Evolutionary conservation across 2,888 invertebrate genomes (phyloP).

Genomic region (Alviniconcha strummeri): DNA sequence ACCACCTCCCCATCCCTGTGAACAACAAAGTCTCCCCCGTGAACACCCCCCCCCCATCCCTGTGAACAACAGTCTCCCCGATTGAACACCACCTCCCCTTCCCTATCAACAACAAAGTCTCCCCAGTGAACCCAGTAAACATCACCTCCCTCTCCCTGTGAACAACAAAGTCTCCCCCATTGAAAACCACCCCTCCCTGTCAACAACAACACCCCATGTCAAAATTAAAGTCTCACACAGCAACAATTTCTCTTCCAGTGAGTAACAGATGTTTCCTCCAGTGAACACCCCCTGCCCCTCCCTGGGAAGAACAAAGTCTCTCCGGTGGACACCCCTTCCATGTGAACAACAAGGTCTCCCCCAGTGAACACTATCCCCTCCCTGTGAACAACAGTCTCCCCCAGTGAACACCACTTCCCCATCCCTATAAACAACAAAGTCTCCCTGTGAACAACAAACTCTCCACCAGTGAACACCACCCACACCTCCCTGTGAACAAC

Average conservation of each 20-base stretch:
- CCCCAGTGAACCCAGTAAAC: not conserved
- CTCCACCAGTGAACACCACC: no score
- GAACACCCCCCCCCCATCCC: not conserved
- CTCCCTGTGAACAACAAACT: no score
- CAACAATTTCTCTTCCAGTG: no score
- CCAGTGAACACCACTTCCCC: no score
- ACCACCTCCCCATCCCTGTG: conserved; percentile 1
- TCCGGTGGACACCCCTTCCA: no score
- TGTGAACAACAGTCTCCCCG: not conserved
- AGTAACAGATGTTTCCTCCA: not conserved
- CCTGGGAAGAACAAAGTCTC: not conserved
- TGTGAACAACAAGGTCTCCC: no score
- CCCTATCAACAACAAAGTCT: not conserved
- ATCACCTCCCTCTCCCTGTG: no score
- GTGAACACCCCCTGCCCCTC: conserved; percentile 4
- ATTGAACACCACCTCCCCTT: not conserved
- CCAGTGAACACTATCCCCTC: no score
- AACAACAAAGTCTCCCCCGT: not conserved
- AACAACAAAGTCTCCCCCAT: not conserved
- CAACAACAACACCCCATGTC: not conserved
- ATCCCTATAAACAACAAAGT: no score
- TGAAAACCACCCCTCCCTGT: not conserved
- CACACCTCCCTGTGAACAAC: no score
- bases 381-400: no score
- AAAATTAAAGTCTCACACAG: not conserved